phyloP scores from a whole-genome alignment of 1,140 invertebrate genomes.

The Hyles euphorbiae region DNA sequence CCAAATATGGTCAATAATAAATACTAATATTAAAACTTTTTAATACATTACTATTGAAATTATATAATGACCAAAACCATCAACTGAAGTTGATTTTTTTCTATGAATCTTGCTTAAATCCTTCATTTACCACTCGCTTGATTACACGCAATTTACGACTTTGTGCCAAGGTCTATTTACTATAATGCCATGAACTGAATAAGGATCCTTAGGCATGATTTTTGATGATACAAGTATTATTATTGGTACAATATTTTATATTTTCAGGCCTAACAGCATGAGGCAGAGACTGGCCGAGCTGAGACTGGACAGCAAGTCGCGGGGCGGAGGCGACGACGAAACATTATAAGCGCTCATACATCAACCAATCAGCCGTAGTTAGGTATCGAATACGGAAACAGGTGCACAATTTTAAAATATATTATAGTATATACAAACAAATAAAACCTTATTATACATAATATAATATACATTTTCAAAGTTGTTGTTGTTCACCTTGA shows the following conservation, averaged over 20 bases:
- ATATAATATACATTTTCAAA: conserved; percentile 2
- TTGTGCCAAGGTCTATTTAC: too few relatives aligned
- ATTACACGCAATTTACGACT: too few relatives aligned
- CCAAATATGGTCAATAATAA: too few relatives aligned
- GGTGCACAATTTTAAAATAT: conserved; percentile 34
- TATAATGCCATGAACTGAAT: too few relatives aligned
- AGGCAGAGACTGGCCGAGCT: conserved; percentile 61
- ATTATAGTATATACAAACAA: conserved; percentile 20
- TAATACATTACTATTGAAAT: too few relatives aligned
- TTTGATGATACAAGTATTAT: not conserved
- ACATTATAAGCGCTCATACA: conserved; percentile 28
- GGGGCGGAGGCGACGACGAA: conserved; percentile 58
- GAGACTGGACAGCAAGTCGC: conserved; percentile 59
- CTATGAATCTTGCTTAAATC: too few relatives aligned
- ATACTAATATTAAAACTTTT: too few relatives aligned
- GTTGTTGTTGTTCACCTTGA: conserved; percentile 5
- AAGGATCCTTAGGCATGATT: too few relatives aligned
- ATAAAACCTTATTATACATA: not conserved
- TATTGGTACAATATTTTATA: not conserved
- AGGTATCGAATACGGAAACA: conserved; percentile 28
- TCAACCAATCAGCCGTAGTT: conserved; percentile 1
- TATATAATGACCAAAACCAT: too few relatives aligned
- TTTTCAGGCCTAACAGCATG: conserved; percentile 59
- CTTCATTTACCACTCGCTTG: too few relatives aligned
- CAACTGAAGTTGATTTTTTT: too few relatives aligned